phyloP scores from a whole-genome alignment of 2,113 vertebrate species.

The Gila orcuttii region DNA sequence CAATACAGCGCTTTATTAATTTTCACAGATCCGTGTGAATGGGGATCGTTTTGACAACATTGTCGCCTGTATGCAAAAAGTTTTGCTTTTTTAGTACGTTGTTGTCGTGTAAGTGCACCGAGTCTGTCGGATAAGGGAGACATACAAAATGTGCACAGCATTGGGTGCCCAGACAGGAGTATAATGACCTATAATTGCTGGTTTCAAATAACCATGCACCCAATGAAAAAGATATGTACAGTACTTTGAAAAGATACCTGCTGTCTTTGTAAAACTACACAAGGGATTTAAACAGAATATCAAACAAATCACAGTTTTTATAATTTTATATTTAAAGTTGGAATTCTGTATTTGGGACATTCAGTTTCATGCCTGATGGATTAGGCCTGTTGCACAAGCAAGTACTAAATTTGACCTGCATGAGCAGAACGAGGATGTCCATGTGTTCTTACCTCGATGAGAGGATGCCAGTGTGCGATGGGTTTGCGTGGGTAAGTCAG shows the following conservation, averaged over 20 bases:
- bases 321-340: neutral
- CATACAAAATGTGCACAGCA: too few relatives aligned
- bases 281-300: neutral
- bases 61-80: too few relatives aligned
- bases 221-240: neutral
- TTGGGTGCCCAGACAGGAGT: too few relatives aligned
- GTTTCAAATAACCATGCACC: neutral
- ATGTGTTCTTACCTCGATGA: constrained; percentile 87
- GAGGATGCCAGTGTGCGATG: constrained; percentile 96
- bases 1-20: too few relatives aligned
- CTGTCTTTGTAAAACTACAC: neutral
- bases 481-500: constrained; percentile 95
- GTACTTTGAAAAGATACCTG: neutral
- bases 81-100: too few relatives aligned
- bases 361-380: neutral
- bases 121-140: too few relatives aligned
- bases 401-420: neutral
- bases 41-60: too few relatives aligned
- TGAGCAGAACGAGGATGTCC: neutral
- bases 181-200: neutral
- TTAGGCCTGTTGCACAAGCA: neutral
- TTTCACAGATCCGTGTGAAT: too few relatives aligned
- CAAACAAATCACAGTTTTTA: neutral
- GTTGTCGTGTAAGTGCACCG: too few relatives aligned
- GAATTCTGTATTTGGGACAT: neutral